A percentile compares a stretch with the other conserved stretches of the same genome.
These are phyloP conservation scores for Sebastes nivosus DNA, from an alignment of 2,797 vertebrate species.

Conservation along the genomic window DNA sequence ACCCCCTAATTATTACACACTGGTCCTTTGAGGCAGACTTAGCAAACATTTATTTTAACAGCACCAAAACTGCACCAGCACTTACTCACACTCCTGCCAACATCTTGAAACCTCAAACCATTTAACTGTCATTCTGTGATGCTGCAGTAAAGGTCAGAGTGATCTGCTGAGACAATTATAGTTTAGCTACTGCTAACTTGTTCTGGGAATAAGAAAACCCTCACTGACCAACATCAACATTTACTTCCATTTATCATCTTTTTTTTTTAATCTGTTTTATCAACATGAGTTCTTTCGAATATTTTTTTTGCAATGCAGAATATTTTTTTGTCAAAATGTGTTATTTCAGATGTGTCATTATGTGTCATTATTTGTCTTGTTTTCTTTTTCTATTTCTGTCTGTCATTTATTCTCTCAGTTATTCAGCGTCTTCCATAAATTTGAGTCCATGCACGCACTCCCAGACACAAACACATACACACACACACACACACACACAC, in stretches of 20 bases:
- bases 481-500: slow-evolving; percentile 4
- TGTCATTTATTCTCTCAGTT: slow-evolving; percentile 7
- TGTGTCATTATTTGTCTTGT: background rate
- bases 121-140: slow-evolving; percentile 17
- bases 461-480: slow-evolving; percentile 30
- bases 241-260: background rate
- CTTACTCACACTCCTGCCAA: slow-evolving; percentile 18
- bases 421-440: background rate
- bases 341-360: slow-evolving; percentile 6
- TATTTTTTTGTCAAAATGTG: background rate
- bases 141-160: slow-evolving; percentile 35
- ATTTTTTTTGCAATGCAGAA: background rate
- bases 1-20: too few species aligned
- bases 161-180: slow-evolving; percentile 3
- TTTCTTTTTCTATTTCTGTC: background rate
- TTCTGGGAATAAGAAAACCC: slow-evolving; percentile 12
- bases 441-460: slow-evolving; percentile 9
- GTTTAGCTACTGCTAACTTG: background rate
- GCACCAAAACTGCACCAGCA: slow-evolving; percentile 5
- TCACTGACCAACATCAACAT: slow-evolving; percentile 5
- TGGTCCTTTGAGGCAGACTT: background rate
- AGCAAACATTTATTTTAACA: slow-evolving; percentile 6
- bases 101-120: slow-evolving; percentile 35
- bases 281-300: background rate
- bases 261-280: background rate